Percentiles rank a stretch among this genome's conserved stretches.
phyloP scores from a whole-genome alignment of 2,113 vertebrate genomes.

The Pongo abelii region DNA sequence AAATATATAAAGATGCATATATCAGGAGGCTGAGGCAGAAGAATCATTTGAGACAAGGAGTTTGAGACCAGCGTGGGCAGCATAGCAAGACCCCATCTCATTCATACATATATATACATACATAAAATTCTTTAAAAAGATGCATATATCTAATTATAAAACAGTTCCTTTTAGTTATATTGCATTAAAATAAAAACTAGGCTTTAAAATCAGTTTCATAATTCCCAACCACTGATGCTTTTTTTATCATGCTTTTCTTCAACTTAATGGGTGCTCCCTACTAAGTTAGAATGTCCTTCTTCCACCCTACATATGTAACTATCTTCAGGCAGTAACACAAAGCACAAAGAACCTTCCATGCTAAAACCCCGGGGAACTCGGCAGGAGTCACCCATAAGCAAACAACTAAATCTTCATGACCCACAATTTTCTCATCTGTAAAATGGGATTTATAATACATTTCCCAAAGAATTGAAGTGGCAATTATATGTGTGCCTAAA shows the following conservation, averaged over 20 bases:
- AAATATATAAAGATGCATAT: not conserved
- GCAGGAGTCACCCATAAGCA: not conserved
- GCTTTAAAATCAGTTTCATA: slow-evolving; percentile 27
- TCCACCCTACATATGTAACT: not conserved
- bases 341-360: not conserved
- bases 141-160: slow-evolving; percentile 26
- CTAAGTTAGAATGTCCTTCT: not conserved
- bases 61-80: not conserved
- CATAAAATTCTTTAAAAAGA: not conserved
- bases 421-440: not conserved
- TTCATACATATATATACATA: no score
- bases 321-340: not conserved
- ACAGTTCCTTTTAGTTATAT: slow-evolving; percentile 4
- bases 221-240: not conserved
- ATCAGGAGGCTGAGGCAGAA: not conserved
- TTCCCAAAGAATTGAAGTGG: not conserved
- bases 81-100: not conserved
- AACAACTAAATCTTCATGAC: not conserved
- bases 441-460: not conserved
- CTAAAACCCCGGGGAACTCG: not conserved
- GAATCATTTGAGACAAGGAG: not conserved
- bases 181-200: slow-evolving; percentile 24
- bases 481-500: not conserved
- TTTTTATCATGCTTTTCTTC: not conserved
- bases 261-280: not conserved